Evolutionary conservation across 35 echinoderm and acorn worm species (phyloP).

Genomic region (Ptychodera flava): DNA sequence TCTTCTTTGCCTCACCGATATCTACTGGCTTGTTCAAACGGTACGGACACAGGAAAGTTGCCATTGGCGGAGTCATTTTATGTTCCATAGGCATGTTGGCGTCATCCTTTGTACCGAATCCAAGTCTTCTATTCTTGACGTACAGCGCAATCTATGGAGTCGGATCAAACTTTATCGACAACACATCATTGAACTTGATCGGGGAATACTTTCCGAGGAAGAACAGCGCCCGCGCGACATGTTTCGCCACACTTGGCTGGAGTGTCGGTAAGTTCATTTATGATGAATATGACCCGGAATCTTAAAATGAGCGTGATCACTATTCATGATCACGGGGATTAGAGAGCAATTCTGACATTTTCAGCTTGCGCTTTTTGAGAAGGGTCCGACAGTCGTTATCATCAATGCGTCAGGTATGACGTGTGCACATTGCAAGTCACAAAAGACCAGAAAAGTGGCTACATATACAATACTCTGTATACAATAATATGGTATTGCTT

Average conservation of each 20-base stretch:
- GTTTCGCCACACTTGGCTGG: conserved; percentile 96
- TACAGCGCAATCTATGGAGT: conserved; percentile 90
- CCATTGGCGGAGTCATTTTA: conserved; percentile 58
- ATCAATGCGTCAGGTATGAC: no score
- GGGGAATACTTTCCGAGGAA: conserved; percentile 87
- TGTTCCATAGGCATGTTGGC: conserved; percentile 61
- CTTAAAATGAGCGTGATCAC: background rate
- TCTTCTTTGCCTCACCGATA: conserved; percentile 85
- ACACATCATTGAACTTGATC: conserved; percentile 81
- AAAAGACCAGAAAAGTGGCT: no score
- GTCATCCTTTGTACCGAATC: conserved; percentile 63
- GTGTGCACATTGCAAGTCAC: no score
- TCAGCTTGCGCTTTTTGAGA: background rate
- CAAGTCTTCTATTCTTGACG: conserved; percentile 67
- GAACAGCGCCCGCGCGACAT: conserved; percentile 90
- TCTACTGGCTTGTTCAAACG: conserved; percentile 98
- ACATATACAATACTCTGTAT: no score
- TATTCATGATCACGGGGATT: background rate
- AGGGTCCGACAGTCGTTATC: no score
- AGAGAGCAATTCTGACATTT: no score
- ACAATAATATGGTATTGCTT: no score
- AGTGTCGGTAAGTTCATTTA: conserved; percentile 90
- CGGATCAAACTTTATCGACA: conserved; percentile 93
- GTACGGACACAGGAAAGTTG: conserved; percentile 75
- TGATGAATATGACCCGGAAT: background rate